Percentiles rank a stretch among this genome's conserved stretches.
phyloP scores from a whole-genome alignment of 2,888 invertebrate genomes.

The Mellilla xanthometata region DNA sequence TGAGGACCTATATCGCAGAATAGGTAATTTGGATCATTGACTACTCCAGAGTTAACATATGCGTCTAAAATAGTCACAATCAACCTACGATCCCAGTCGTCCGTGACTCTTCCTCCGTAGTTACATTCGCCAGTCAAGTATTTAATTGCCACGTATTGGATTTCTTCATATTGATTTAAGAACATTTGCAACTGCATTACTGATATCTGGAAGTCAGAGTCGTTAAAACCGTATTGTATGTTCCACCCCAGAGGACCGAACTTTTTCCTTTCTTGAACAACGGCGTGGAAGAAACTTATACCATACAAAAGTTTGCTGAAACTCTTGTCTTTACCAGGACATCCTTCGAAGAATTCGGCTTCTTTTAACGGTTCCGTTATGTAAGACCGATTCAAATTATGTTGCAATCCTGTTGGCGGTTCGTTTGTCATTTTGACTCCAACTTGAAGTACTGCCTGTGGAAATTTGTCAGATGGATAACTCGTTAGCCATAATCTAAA shows the following conservation, averaged over 20 bases:
- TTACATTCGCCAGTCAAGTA: slow-evolving; percentile 96
- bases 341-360: slow-evolving; percentile 89
- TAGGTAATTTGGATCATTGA: slow-evolving; percentile 84
- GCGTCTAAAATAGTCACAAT: slow-evolving; percentile 89
- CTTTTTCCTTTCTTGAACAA: slow-evolving; percentile 90
- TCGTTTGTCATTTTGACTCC: slow-evolving; percentile 98
- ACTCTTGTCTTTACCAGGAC: slow-evolving; percentile 88
- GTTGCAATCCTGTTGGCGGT: slow-evolving; percentile 93
- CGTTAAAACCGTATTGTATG: slow-evolving; percentile 92
- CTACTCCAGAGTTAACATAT: slow-evolving; percentile 86
- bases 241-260: slow-evolving; percentile 95
- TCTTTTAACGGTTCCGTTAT: slow-evolving; percentile 94
- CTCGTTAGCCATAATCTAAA: slow-evolving; percentile 96
- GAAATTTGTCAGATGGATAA: slow-evolving; percentile 93
- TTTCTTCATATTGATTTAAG: slow-evolving; percentile 89
- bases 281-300: slow-evolving; percentile 92
- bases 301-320: slow-evolving; percentile 92
- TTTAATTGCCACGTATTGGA: slow-evolving; percentile 91
- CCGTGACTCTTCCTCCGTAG: slow-evolving; percentile 94
- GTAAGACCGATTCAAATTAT: slow-evolving; percentile 93
- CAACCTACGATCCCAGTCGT: slow-evolving; percentile 91
- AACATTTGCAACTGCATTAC: slow-evolving; percentile 92
- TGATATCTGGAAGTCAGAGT: slow-evolving; percentile 93
- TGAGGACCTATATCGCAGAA: slow-evolving; percentile 82
- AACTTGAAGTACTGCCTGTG: slow-evolving; percentile 92